These are phyloP conservation scores for Lampris incognitus DNA, from an alignment of 2,113 vertebrate genomes.

Conservation along the genomic window DNA sequence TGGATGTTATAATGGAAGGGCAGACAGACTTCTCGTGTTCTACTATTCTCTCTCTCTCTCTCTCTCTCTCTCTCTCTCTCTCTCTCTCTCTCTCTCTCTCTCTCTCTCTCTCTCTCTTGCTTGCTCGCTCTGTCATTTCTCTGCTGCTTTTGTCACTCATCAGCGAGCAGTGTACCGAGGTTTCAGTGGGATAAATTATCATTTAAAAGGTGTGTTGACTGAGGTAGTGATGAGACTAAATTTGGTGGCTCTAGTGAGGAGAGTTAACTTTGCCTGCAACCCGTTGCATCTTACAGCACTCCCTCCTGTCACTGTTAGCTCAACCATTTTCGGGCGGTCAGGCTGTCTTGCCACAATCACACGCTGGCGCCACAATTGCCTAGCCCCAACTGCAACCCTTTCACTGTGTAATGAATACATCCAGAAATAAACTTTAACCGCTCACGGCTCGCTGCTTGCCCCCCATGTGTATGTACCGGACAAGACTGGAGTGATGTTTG, in stretches of 20 bases:
- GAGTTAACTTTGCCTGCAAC: conserved; percentile 77
- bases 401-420: conserved; percentile 92
- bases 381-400: conserved; percentile 87
- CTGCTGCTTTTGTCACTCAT: conserved; percentile 17
- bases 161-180: conserved; percentile 44
- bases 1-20: conserved; percentile 55
- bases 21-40: conserved; percentile 58
- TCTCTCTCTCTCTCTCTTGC: conserved; percentile 58
- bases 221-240: conserved; percentile 44
- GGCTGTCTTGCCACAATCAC: conserved; percentile 96
- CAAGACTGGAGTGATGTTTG: conserved; percentile 83
- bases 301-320: conserved; percentile 87
- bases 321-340: conserved; percentile 94
- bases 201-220: conserved; percentile 83
- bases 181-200: conserved; percentile 73
- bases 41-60: conserved; percentile 49
- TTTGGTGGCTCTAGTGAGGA: conserved; percentile 67
- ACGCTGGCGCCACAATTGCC: conserved; percentile 88
- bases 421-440: conserved; percentile 90
- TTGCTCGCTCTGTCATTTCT: conserved; percentile 14
- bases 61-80: conserved; percentile 46
- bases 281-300: conserved; percentile 52
- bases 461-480: conserved; percentile 74
- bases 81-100: conserved; percentile 62
- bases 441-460: conserved; percentile 75